Evolutionary conservation across 1,140 invertebrate species (phyloP), one percentile per base, ranked within the genome.

Genomic region (Zaprionus davidi): DNA sequence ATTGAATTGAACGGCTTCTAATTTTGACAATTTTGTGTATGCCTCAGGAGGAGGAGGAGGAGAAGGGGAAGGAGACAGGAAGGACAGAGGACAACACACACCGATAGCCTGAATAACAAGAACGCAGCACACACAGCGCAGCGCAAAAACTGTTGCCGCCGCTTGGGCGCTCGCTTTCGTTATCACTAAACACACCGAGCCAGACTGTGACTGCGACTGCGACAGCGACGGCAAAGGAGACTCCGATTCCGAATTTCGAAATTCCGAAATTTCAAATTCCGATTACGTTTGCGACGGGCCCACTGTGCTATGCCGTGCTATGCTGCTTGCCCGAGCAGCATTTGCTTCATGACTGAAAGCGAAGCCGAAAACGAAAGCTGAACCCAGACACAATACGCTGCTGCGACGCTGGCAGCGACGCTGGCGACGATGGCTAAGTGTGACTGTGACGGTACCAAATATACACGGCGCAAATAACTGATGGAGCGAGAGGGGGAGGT

Each of bases 21-120:
- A 88, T 88, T 88, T 88, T 79, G 85, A 90, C 84, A 90, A 90
- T 88, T 88, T 88, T 88, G 64, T 88, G 84, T 88, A 88, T 88
- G 74, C 85, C 78, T 88, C 71, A 73, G 65, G 73, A 46, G 55
- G n/a, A 22, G 56, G 56, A 73, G 44, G 49, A 66, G 41, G 26
- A 26, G 74, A 49, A 60, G 59, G n/a, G 49, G 41, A 41, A 75
- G 28, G 46, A 67, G 53, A 56, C 57, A 49, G 26, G 62, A 53
- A 44, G 66, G 63, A 57, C 76, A 79, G 38, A 55, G 41, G 49
- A 79, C 36, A 58, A 13, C 22, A 41, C 44, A 12, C 57, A 34
- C 17, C 31, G 24, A 15, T 34, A 34, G 31, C 31, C 31, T 34
- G 22, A 22, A 60, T 41, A 31, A 26, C 31, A 55, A 26, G 46